A percentile compares a stretch with the other conserved stretches of the same genome.
phyloP scores from a whole-genome alignment of 2,888 invertebrate species.

The Athrips mouffetella region DNA sequence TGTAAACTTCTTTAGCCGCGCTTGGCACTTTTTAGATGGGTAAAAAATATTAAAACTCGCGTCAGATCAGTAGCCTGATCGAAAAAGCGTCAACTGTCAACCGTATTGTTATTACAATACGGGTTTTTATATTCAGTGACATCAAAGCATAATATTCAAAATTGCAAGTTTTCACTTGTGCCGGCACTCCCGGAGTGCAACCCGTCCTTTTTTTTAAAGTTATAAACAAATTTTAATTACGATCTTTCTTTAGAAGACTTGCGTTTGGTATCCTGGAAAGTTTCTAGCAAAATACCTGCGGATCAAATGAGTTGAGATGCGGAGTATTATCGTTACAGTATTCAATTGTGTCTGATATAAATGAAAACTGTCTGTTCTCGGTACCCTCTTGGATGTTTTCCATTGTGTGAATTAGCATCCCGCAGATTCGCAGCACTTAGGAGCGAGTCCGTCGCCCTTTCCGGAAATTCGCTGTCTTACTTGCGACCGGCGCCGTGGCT shows the following conservation, averaged over 20 bases:
- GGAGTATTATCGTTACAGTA: constrained; percentile 34
- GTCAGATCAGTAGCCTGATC: no score
- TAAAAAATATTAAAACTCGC: no score
- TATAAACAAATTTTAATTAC: constrained; percentile 25
- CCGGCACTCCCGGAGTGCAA: no score
- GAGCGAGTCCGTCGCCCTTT: constrained; percentile 31
- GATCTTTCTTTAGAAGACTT: constrained; percentile 29
- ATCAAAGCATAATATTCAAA: no score
- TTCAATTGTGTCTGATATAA: constrained; percentile 33
- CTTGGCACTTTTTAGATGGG: no score
- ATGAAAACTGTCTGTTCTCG: constrained; percentile 34
- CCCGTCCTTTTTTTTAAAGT: no score
- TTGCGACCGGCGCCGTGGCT: constrained; percentile 36
- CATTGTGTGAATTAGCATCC: constrained; percentile 59
- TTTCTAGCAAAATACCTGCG: constrained; percentile 32
- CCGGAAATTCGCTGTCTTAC: constrained; percentile 50
- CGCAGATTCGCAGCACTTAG: constrained; percentile 41
- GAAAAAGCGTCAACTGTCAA: no score
- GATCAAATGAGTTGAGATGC: constrained; percentile 26
- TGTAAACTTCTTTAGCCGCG: no score
- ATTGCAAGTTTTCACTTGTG: no score
- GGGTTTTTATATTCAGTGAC: no score
- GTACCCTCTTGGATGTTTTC: constrained; percentile 40
- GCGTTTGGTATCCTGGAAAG: constrained; percentile 26
- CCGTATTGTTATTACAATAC: no score